Evolutionary conservation across 2,888 invertebrate species (phyloP).

Genomic region (Tanypteryx hageni): DNA sequence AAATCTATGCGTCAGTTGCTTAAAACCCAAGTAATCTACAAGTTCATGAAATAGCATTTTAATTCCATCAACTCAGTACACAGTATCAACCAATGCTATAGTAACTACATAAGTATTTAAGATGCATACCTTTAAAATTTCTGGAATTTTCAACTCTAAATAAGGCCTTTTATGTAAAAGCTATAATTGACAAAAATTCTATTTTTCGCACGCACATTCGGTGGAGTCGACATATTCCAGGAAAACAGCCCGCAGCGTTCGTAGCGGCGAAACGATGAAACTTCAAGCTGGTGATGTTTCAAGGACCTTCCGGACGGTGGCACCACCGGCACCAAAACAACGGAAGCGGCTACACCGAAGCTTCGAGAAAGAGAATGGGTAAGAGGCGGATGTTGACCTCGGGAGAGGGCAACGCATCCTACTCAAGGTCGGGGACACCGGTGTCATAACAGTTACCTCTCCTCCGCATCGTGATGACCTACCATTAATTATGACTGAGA

Average conservation of each 20-base stretch:
- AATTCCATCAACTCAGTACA: too few relatives aligned
- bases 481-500: slow-evolving; percentile 3
- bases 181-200: too few relatives aligned
- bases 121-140: too few relatives aligned
- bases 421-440: slow-evolving; percentile 28
- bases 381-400: slow-evolving; percentile 15
- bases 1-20: too few relatives aligned
- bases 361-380: background rate
- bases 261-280: slow-evolving; percentile 6
- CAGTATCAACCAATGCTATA: too few relatives aligned
- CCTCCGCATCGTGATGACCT: background rate
- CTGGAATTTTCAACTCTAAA: too few relatives aligned
- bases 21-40: too few relatives aligned
- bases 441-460: background rate
- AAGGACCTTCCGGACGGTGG: slow-evolving; percentile 16
- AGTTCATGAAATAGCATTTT: too few relatives aligned
- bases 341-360: background rate
- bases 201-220: background rate
- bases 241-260: background rate
- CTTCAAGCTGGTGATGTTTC: slow-evolving; percentile 3
- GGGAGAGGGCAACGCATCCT: slow-evolving; percentile 24
- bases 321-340: slow-evolving; percentile 19
- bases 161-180: too few relatives aligned
- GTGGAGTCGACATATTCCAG: background rate
- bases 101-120: too few relatives aligned